Percentiles rank a stretch among this genome's conserved stretches.
Conservation (phyloP, 2,888 invertebrate genomes). For the Pandemis heparana region DNA sequence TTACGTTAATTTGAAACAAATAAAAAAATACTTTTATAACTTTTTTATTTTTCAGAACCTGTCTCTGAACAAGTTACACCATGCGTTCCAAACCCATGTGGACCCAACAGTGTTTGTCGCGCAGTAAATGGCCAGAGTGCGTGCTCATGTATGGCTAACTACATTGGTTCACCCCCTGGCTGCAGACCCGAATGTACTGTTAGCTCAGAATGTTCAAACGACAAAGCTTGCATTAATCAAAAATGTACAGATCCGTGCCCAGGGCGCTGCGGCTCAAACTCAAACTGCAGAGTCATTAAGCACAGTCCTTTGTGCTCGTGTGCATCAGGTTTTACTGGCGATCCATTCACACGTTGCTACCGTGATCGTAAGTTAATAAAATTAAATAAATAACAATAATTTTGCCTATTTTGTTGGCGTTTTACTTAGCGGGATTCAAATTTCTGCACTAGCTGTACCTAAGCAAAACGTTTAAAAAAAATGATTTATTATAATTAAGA, state of each 20-base stretch:
- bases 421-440: no score
- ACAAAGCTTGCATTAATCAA: conserved; percentile 90
- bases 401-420: no score
- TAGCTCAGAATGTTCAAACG: conserved; percentile 90
- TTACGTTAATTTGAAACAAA: not conserved
- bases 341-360: conserved; percentile 89
- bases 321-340: conserved; percentile 86
- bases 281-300: conserved; percentile 90
- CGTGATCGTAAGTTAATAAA: conserved; percentile 73
- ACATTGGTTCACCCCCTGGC: conserved; percentile 90
- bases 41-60: conserved; percentile 62
- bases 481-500: no score
- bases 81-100: conserved; percentile 90
- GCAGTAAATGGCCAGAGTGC: conserved; percentile 89
- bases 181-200: conserved; percentile 92
- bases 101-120: conserved; percentile 90
- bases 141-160: conserved; percentile 91
- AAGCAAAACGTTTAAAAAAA: not conserved
- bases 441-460: not conserved
- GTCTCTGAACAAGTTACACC: conserved; percentile 79
- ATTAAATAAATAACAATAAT: no score
- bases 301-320: conserved; percentile 93
- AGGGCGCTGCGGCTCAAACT: conserved; percentile 88
- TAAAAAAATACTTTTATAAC: not conserved
- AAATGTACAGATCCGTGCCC: conserved; percentile 93